Percentiles rank a stretch among this genome's conserved stretches.
phyloP scores from a whole-genome alignment of 2,113 vertebrate genomes.

The Callipepla californica region DNA sequence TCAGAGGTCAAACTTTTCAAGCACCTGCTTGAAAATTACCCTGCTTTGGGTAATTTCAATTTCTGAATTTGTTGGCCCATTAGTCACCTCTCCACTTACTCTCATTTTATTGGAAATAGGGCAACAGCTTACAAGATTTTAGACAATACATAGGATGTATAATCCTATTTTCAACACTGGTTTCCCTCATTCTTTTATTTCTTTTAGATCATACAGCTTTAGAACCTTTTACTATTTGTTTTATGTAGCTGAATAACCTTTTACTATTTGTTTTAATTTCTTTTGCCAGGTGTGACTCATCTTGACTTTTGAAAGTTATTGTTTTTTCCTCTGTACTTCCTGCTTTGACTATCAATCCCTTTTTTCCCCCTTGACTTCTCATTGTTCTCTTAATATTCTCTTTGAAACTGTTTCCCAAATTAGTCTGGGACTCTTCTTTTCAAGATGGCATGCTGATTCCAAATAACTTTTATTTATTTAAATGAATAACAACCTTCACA shows the following conservation, averaged over 20 bases:
- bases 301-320: slow-evolving; percentile 49
- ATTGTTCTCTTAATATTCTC: background rate
- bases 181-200: slow-evolving; percentile 19
- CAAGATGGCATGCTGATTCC: background rate
- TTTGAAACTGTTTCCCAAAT: background rate
- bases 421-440: background rate
- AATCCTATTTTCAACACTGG: slow-evolving; percentile 23
- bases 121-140: background rate
- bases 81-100: background rate
- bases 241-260: slow-evolving; percentile 58
- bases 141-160: background rate
- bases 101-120: background rate
- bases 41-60: background rate
- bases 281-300: slow-evolving; percentile 19
- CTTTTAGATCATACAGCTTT: slow-evolving; percentile 32
- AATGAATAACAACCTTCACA: background rate
- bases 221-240: slow-evolving; percentile 54
- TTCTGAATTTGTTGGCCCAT: background rate
- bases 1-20: background rate
- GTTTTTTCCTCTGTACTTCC: background rate
- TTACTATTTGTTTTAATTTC: slow-evolving; percentile 67
- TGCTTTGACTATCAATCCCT: background rate
- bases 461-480: background rate
- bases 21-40: no score
- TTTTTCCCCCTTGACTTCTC: background rate